Evolutionary conservation across 2,797 vertebrate genomes (phyloP), one percentile per base, ranked within the genome.

Genomic region (Poeciliopsis infans): DNA sequence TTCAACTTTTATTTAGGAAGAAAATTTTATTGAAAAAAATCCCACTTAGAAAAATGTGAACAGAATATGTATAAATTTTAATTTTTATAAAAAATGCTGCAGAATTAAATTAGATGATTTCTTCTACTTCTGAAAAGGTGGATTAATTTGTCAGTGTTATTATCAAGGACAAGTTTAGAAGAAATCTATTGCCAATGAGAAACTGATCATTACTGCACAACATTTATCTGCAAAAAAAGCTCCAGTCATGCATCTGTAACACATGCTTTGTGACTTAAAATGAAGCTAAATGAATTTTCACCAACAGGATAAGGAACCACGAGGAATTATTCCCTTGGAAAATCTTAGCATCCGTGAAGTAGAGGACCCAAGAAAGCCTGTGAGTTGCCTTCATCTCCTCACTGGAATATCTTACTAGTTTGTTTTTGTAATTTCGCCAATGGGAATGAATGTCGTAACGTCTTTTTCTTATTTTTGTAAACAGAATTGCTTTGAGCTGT

Each of bases 401-500:
- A 16, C 15, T n/a, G 33, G 33, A 28, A 18, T 0, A 8, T 57
- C 11, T 33, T 8, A 68, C 72, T 25, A 16, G 31, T 10, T 39
- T 8, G 4, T 68, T 1, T 66, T 31, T n/a, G 47, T 36, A 51
- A 47, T 7, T 55, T 47, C 16, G 2, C 16, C 10, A 28, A 5
- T 15, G 25, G 25, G n/a, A 11, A 7, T 31, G 8, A 1, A 43
- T 74, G n/a, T n/a, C 7, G 1, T 36, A n/a, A 18, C 11, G 20
- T 28, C 11, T 70, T n/a, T 45, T 45, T 7, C 33, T 51, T 1
- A 57, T 64, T 41, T 23, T 68, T 51, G 20, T 57, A 33, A 66
- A 77, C 87, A 98, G 97, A 98, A 98, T 94, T 98, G 97, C 91
- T 98, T 98, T 78, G 97, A 98, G 93, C 94, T 98, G 47, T 98